phyloP scores from a whole-genome alignment of 2,888 invertebrate species.

The Agrypnus murinus region DNA sequence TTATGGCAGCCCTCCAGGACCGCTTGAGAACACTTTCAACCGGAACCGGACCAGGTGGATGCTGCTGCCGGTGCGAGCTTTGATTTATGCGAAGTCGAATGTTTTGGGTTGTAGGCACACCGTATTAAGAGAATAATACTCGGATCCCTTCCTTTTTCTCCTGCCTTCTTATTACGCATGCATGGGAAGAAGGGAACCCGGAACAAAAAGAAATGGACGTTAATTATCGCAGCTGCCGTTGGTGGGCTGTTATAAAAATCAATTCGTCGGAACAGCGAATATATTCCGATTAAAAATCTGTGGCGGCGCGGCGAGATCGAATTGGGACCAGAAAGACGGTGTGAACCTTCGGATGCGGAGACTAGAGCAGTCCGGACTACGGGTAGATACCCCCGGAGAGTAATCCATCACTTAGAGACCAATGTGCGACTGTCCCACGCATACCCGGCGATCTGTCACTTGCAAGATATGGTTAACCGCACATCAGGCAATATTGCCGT shows the following conservation, averaged over 20 bases:
- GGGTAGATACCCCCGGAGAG: slow-evolving; percentile 58
- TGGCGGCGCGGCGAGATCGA: slow-evolving; percentile 18
- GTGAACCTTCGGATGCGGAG: slow-evolving; percentile 41
- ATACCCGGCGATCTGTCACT: slow-evolving; percentile 67
- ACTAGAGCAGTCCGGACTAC: slow-evolving; percentile 30
- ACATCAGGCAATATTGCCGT: slow-evolving; percentile 59
- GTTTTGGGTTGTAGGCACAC: background rate
- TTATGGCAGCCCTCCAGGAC: slow-evolving; percentile 59
- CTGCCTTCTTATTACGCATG: too few relatives aligned
- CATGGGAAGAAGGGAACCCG: background rate
- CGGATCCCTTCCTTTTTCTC: too few relatives aligned
- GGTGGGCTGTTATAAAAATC: slow-evolving; percentile 1
- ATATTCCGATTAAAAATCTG: slow-evolving; percentile 34
- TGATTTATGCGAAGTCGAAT: slow-evolving; percentile 50
- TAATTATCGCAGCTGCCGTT: background rate
- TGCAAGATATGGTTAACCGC: slow-evolving; percentile 64
- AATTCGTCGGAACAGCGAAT: background rate
- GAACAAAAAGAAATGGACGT: background rate
- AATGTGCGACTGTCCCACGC: slow-evolving; percentile 61
- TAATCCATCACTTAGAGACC: slow-evolving; percentile 67
- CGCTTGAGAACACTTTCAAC: slow-evolving; percentile 60
- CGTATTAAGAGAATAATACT: background rate
- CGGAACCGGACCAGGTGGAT: slow-evolving; percentile 57
- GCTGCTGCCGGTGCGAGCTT: slow-evolving; percentile 52
- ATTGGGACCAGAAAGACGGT: slow-evolving; percentile 31